A percentile compares a stretch with the other conserved stretches of the same genome.
Evolutionary conservation across 1,140 invertebrate genomes (phyloP).

Genomic region (Myzus persicae): DNA sequence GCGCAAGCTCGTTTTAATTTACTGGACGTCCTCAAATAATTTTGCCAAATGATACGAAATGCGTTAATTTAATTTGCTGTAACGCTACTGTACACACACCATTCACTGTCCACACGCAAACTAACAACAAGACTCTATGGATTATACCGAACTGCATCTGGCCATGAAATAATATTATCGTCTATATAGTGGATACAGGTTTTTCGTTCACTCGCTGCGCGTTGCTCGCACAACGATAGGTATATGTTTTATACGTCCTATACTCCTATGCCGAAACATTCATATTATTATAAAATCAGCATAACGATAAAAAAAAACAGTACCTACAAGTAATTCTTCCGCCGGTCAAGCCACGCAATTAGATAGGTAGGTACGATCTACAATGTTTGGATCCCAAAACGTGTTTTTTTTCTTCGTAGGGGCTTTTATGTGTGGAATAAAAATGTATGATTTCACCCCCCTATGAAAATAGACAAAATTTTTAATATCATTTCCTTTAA

Average conservation of each 20-base stretch:
- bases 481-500: too few relatives aligned
- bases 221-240: neutral
- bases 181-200: constrained; percentile 4
- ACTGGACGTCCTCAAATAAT: constrained; percentile 17
- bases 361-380: neutral
- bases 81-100: neutral
- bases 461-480: neutral
- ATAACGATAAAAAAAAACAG: neutral
- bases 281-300: neutral
- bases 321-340: neutral
- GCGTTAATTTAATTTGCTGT: neutral
- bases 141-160: constrained; percentile 8
- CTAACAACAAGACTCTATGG: constrained; percentile 1
- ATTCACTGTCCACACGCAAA: neutral
- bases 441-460: neutral
- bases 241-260: neutral
- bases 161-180: constrained; percentile 16
- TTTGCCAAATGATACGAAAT: neutral
- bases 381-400: neutral
- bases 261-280: neutral
- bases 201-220: neutral
- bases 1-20: neutral
- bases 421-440: neutral
- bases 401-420: neutral
- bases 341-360: neutral